Evolutionary conservation across 2,888 invertebrate genomes (phyloP).

Genomic region (Mimachlamys varia): DNA sequence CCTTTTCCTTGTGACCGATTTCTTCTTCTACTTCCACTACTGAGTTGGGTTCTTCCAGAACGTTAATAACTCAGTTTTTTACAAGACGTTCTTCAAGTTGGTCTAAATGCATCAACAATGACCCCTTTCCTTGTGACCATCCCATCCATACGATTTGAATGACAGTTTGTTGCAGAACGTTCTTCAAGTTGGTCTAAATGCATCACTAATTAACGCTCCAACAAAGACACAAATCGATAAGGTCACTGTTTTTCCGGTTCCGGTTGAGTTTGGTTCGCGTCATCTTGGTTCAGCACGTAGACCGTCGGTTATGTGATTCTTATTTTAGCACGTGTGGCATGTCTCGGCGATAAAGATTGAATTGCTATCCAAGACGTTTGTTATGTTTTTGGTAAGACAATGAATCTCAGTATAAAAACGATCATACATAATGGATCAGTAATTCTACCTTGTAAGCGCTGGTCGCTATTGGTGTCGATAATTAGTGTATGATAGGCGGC

Average conservation of each 20-base stretch:
- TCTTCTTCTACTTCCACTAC: too few relatives aligned
- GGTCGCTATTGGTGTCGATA: not conserved
- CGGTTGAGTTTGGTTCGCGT: not conserved
- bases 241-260: not conserved
- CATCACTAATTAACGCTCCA: not conserved
- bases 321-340: not conserved
- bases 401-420: not conserved
- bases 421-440: not conserved
- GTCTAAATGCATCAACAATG: too few relatives aligned
- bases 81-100: too few relatives aligned
- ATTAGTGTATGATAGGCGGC: constrained; percentile 2
- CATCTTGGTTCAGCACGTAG: not conserved
- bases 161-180: not conserved
- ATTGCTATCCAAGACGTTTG: not conserved
- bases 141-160: too few relatives aligned
- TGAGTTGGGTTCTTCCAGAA: too few relatives aligned
- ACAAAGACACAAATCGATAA: not conserved
- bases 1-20: too few relatives aligned
- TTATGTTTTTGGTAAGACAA: not conserved
- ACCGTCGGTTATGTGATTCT: too few relatives aligned
- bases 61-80: too few relatives aligned
- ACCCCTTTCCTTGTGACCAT: too few relatives aligned
- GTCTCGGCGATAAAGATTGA: not conserved
- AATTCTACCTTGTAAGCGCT: not conserved
- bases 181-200: not conserved